Evolutionary conservation across 2,113 vertebrate species (phyloP).

Genomic region (Gymnorhina tibicen): DNA sequence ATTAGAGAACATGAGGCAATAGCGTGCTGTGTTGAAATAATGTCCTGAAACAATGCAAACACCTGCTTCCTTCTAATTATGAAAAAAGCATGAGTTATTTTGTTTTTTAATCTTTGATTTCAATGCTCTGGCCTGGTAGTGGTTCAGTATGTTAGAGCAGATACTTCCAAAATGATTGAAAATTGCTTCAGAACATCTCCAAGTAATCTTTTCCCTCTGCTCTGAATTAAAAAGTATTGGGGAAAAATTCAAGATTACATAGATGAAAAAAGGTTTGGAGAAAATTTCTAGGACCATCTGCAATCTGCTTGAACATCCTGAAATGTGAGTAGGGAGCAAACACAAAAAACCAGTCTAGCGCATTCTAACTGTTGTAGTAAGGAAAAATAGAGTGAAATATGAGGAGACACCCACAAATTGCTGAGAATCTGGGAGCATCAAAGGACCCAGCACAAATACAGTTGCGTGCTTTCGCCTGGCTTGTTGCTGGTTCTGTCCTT

Average conservation of each 20-base stretch:
- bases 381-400: neutral
- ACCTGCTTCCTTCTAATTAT: neutral
- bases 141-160: neutral
- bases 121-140: neutral
- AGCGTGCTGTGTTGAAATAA: neutral
- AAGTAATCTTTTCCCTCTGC: neutral
- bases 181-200: neutral
- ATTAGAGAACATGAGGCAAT: neutral
- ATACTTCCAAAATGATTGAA: neutral
- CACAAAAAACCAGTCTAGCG: neutral
- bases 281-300: neutral
- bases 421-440: neutral
- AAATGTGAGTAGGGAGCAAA: neutral
- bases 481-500: neutral
- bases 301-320: neutral
- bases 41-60: neutral
- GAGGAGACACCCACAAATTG: neutral
- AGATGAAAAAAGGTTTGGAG: neutral
- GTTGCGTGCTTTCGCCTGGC: rapidly evolving
- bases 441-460: neutral
- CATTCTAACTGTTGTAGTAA: neutral
- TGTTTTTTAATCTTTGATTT: neutral
- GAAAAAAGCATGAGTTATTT: neutral
- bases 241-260: neutral
- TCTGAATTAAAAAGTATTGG: neutral